A percentile compares a stretch with the other conserved stretches of the same genome.
phyloP scores from a whole-genome alignment of 64 coral and sea anemone species.

The Pocillopora verrucosa region DNA sequence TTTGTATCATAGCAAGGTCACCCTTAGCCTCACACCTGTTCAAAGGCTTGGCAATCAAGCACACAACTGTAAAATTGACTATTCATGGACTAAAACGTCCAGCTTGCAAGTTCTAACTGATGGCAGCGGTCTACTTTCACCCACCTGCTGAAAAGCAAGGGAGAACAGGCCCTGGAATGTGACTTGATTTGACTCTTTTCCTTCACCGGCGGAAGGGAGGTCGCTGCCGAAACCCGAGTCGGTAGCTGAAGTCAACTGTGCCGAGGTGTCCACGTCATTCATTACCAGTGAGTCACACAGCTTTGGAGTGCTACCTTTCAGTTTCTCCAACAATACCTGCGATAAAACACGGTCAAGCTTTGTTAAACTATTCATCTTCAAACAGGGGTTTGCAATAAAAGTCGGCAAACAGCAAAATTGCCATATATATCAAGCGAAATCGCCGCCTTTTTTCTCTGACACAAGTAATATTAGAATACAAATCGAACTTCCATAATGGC shows the following conservation, averaged over 20 bases:
- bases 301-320: constrained; percentile 41
- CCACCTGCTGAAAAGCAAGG: constrained; percentile 46
- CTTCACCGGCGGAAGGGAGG: constrained; percentile 3
- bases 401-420: no score
- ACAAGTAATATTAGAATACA: no score
- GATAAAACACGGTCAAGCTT: neutral
- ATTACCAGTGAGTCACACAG: constrained; percentile 25
- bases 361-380: neutral
- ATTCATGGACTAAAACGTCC: neutral
- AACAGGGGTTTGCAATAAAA: no score
- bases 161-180: constrained; percentile 27
- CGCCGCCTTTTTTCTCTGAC: no score
- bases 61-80: no score
- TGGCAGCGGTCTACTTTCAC: neutral
- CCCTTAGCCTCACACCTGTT: no score
- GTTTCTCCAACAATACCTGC: constrained; percentile 59
- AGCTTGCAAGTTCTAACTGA: neutral
- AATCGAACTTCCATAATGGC: no score
- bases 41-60: no score
- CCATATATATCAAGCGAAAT: no score
- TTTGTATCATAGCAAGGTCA: no score
- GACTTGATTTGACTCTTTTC: neutral
- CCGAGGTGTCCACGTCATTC: constrained; percentile 25
- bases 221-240: constrained; percentile 1
- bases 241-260: neutral